Evolutionary conservation across 2,888 invertebrate genomes (phyloP).

Genomic region (Limenitis camilla): DNA sequence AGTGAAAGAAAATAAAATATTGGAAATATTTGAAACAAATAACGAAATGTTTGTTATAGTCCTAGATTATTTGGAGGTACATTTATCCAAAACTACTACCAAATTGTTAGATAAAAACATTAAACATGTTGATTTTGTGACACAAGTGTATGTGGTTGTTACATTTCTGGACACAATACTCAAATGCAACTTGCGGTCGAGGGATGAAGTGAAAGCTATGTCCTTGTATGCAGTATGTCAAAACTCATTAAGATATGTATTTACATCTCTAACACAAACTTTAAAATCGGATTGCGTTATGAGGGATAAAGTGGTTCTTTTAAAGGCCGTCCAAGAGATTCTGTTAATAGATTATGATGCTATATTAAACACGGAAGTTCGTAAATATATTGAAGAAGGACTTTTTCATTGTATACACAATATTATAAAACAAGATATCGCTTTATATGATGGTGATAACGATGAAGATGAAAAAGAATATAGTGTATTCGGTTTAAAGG

Average conservation of each 20-base stretch:
- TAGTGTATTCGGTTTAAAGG: conserved; percentile 42
- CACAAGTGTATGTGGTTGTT: conserved; percentile 35
- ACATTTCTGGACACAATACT: conserved; percentile 41
- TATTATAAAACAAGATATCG: conserved; percentile 40
- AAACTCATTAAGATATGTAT: conserved; percentile 36
- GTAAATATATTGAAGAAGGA: conserved; percentile 39
- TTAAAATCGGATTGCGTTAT: conserved; percentile 38
- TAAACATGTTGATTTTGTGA: conserved; percentile 34
- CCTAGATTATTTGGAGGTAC: conserved; percentile 33
- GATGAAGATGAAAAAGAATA: conserved; percentile 47
- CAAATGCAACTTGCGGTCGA: conserved; percentile 34
- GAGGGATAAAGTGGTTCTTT: conserved; percentile 36
- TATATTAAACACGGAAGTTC: conserved; percentile 34
- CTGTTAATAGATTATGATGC: conserved; percentile 38
- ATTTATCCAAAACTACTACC: conserved; percentile 23
- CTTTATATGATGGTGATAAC: conserved; percentile 38
- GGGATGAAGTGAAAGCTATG: conserved; percentile 30
- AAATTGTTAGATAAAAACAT: conserved; percentile 29
- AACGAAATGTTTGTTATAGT: conserved; percentile 36
- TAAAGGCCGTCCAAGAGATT: conserved; percentile 39
- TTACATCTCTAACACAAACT: conserved; percentile 30
- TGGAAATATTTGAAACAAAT: conserved; percentile 21
- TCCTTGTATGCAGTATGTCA: conserved; percentile 33
- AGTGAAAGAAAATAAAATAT: not conserved
- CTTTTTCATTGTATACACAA: conserved; percentile 50